A percentile compares a stretch with the other conserved stretches of the same genome.
Evolutionary conservation across 2,113 vertebrate species (phyloP).

Genomic region (Oncorhynchus keta): DNA sequence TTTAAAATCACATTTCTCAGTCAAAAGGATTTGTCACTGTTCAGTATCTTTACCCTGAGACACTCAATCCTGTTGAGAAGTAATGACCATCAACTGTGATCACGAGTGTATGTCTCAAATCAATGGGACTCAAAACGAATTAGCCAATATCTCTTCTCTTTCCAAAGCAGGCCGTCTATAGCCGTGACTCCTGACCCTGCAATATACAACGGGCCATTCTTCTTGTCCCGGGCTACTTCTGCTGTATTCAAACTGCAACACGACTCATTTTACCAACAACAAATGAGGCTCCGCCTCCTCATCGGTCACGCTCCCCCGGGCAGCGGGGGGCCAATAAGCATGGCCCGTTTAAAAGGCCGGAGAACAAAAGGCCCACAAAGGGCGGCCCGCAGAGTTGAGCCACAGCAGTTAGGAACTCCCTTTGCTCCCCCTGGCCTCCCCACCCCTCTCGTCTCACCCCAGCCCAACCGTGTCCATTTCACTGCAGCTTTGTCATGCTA

Average conservation of each 20-base stretch:
- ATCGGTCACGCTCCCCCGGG: conserved; percentile 88
- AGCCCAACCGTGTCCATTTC: conserved; percentile 89
- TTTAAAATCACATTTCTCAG: too few relatives aligned
- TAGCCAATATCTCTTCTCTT: conserved; percentile 39
- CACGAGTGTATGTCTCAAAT: conserved; percentile 21
- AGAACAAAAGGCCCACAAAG: conserved; percentile 87
- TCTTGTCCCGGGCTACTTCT: conserved; percentile 77
- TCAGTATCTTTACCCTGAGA: conserved; percentile 30
- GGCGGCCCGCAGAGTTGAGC: conserved; percentile 79
- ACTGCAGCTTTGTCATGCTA: conserved; percentile 94
- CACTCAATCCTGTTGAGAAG: conserved; percentile 29
- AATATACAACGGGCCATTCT: conserved; percentile 77
- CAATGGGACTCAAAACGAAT: conserved; percentile 29
- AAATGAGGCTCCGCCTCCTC: conserved; percentile 86
- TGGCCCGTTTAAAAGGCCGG: conserved; percentile 83
- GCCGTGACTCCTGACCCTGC: conserved; percentile 64
- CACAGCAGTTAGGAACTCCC: conserved; percentile 78
- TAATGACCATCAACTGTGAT: conserved; percentile 39
- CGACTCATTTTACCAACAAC: conserved; percentile 87
- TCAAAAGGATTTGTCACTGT: conserved; percentile 4
- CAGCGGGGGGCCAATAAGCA: conserved; percentile 89
- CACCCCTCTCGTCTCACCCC: conserved; percentile 54
- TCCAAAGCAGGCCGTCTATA: conserved; percentile 38
- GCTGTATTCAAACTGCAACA: conserved; percentile 84
- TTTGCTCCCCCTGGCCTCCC: conserved; percentile 28